Base-by-base conservation (phyloP, 1,140 invertebrate genomes). In the Solenopsis invicta region DNA sequence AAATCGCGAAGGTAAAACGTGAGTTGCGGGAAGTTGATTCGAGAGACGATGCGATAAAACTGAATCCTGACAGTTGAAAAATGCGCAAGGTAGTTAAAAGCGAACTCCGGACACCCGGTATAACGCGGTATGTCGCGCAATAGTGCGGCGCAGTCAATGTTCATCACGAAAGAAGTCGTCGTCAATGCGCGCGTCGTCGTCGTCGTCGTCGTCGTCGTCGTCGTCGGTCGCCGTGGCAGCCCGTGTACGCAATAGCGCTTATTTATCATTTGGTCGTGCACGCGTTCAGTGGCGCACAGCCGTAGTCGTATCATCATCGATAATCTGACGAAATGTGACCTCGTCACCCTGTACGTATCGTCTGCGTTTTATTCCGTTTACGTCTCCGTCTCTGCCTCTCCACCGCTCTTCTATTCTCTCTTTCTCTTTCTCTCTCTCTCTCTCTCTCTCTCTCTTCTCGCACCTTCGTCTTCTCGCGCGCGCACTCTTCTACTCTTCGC, bases 341-440 rank as follows among this genome's bases (percentile, higher is more conserved):
- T 82, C 10, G 80, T 75, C 54, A 75, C 80, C 62, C 67, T 21
- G 54, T 69, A 37, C 18, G 13, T 80, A 64, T 81, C 77, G 48
- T 34, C 24, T 78, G 29, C 76, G 59, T 66, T 66, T 66, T 81
- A 61, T 69, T 81, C 21, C 88, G 85, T 89, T 85, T n/a, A 61
- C 64, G 37, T 61, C 64, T 45, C 45, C 62, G 48, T 13, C 12
- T 16, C 29, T 48, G 72, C 66, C 54, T 37, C 66, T 37, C 41
- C 37, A 54, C 48, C 37, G 6, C 48, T 37, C 50, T 48, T 74
- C 45, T 64, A n/a, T n/a, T n/a, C n/a, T n/a, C 12, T 37, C 45
- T 72, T 34, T 77, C 56, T 86, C 80, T 61, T 4, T 45, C 29
- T 37, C 9, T 54, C 5, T 41, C n/a, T 18, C 54, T n/a, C 5